A percentile compares a stretch with the other conserved stretches of the same genome.
Evolutionary conservation across 2,797 vertebrate genomes (phyloP).

Genomic region (Poecile montanus): DNA sequence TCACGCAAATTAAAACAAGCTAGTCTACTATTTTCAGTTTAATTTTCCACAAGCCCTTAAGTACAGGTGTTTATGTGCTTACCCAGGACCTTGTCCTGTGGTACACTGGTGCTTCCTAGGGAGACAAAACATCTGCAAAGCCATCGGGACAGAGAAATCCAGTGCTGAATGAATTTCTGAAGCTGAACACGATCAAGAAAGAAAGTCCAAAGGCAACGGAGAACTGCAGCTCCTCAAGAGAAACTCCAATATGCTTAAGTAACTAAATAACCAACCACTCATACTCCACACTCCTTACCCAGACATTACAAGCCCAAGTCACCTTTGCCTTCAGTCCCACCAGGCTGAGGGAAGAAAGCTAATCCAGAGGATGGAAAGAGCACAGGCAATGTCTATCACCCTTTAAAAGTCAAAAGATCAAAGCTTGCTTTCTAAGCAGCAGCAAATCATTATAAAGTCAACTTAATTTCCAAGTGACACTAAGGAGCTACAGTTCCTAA

Average conservation of each 20-base stretch:
- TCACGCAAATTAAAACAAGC: neutral
- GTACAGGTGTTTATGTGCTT: neutral
- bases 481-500: neutral
- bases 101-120: neutral
- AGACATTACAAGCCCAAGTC: neutral
- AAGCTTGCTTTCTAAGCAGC: neutral
- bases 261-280: neutral
- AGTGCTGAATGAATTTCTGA: neutral
- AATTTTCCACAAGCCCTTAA: fast-evolving
- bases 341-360: neutral
- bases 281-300: neutral
- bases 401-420: neutral
- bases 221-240: neutral
- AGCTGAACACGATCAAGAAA: neutral
- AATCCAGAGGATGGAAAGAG: neutral
- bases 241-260: neutral
- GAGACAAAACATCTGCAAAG: neutral
- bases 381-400: neutral
- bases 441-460: neutral
- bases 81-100: neutral
- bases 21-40: neutral
- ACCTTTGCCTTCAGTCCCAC: neutral
- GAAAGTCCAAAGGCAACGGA: neutral
- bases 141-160: neutral
- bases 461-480: neutral